phyloP scores from a whole-genome alignment of 92 coral and sea anemone genomes.

The Bergia sp. region DNA sequence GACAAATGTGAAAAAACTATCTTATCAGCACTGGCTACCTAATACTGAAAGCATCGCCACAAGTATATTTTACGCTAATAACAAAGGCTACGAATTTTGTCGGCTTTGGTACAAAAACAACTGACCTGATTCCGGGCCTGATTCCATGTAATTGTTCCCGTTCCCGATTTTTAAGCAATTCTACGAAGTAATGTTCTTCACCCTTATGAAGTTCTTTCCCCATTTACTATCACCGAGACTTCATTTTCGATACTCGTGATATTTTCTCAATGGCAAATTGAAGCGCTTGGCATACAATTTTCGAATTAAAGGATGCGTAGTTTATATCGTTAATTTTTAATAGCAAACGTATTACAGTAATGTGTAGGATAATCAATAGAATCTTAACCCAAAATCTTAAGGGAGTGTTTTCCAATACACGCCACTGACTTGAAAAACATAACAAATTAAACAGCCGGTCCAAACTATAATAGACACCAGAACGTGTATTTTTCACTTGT shows the following conservation, averaged over 20 bases:
- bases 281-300: constrained; percentile 15
- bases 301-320: constrained; percentile 7
- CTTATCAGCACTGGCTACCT: neutral
- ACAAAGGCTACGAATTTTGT: neutral
- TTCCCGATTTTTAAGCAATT: neutral
- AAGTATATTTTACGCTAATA: neutral
- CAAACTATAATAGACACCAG: neutral
- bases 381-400: neutral
- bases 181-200: neutral
- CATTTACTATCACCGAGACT: neutral
- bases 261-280: constrained; percentile 3
- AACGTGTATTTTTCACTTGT: neutral
- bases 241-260: neutral
- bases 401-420: neutral
- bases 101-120: neutral
- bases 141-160: neutral
- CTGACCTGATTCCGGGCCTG: constrained; percentile 5
- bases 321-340: constrained; percentile 22
- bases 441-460: constrained; percentile 6
- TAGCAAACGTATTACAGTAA: neutral
- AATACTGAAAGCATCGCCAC: neutral
- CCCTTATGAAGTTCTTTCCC: neutral
- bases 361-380: constrained; percentile 11
- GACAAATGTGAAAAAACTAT: neutral
- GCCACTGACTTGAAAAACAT: constrained; percentile 11